Evolutionary conservation across 2,888 invertebrate genomes (phyloP), one percentile per base, ranked within the genome.

Genomic region (Drepanosiphum platanoidis): DNA sequence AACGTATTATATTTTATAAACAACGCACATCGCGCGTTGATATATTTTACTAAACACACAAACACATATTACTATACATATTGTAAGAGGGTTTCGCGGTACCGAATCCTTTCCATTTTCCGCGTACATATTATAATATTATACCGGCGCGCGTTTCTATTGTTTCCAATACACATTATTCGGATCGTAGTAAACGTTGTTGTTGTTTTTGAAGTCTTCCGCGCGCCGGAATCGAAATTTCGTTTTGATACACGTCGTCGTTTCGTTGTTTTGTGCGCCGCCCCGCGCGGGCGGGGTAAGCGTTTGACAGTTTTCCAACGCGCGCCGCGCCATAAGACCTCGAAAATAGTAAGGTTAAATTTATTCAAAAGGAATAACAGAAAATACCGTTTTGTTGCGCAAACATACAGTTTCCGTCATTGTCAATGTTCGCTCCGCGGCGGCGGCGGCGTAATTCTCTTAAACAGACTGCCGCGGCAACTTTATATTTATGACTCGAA

Each of bases 401-500:
- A 52, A 46, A 52, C 22, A 39, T 32, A 71, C 30, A 9, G 71
- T 11, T 81, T 81, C 58, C 71, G 61, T 81, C 81, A 81, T 71
- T 81, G 81, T 81, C 81, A 71, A 80, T 52, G 80, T 70, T 80
- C 46, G 52, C 34, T 9, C 46, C 3, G 68, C 4, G n/a, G n/a
- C n/a, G n/a, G n/a, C n/a, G n/a, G 52, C 32, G 3, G 11, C 52
- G 70, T 52, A 80, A 71, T 71, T 58, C 61, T 81, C 58, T 32
- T 81, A 71, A 81, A 70, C 80, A 30, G 61, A 34, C 58, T 30
- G 22, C 61, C 32, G 3, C 66, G 39, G 32, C 9, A 71, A 80
- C 70, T 80, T 70, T 30, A 81, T 71, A 70, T 81, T 81, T 81
- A 81, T 58, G 70, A 81, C 70, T 81, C 70, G 52, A 70, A 81